Evolutionary conservation across 2,113 vertebrate genomes (phyloP).

Genomic region (Cyrtonyx montezumae): DNA sequence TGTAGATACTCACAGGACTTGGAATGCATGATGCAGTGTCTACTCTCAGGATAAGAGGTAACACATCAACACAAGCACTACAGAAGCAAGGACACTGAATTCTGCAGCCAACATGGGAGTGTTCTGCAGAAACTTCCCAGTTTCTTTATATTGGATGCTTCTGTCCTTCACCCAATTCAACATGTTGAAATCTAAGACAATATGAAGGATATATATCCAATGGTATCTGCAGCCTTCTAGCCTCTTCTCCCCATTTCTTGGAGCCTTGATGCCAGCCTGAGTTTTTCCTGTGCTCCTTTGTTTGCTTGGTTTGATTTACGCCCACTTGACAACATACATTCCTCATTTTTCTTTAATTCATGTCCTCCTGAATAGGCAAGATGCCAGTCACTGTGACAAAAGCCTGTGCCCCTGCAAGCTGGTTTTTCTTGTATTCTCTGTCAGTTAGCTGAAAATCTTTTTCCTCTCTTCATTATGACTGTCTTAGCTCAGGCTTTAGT

Average conservation of each 20-base stretch:
- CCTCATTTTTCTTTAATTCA: constrained; percentile 5
- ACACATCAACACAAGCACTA: neutral
- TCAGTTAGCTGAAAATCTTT: neutral
- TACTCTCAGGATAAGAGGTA: neutral
- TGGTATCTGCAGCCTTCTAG: neutral
- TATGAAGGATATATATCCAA: neutral
- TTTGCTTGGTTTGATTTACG: constrained; percentile 37
- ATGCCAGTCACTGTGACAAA: constrained; percentile 8
- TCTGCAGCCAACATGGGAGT: neutral
- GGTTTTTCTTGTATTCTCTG: neutral
- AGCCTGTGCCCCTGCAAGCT: neutral
- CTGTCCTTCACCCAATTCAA: neutral
- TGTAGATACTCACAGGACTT: neutral
- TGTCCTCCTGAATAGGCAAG: constrained; percentile 26
- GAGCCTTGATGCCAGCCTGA: neutral
- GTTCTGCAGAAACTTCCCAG: neutral
- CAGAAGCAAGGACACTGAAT: neutral
- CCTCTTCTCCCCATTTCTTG: neutral
- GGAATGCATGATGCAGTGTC: rapidly evolving
- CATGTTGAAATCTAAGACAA: neutral
- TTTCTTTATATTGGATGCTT: neutral
- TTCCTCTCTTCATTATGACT: neutral
- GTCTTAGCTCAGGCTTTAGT: neutral
- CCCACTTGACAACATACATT: constrained; percentile 24
- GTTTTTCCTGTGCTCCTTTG: neutral